phyloP scores from a whole-genome alignment of 2,113 vertebrate species.

The Buteo buteo region DNA sequence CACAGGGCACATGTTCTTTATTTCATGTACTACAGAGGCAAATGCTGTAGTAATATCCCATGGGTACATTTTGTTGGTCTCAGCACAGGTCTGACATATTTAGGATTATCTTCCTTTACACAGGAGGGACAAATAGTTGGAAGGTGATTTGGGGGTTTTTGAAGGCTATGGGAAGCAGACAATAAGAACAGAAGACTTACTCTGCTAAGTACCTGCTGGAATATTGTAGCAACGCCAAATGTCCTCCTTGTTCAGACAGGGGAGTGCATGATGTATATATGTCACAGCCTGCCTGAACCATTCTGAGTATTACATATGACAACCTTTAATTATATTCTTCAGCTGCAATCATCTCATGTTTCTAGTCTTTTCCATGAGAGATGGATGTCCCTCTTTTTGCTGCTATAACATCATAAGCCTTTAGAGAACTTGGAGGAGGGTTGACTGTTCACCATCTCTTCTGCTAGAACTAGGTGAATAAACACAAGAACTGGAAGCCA shows the following conservation, averaged over 20 bases:
- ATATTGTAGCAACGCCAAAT: background rate
- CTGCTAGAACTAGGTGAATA: background rate
- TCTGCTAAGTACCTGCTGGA: background rate
- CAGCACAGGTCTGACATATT: background rate
- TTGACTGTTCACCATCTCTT: background rate
- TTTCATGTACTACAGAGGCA: background rate
- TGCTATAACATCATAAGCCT: background rate
- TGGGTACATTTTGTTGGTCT: background rate
- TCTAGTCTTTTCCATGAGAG: background rate
- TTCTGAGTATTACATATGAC: background rate
- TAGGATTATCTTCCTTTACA: background rate
- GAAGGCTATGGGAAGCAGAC: background rate
- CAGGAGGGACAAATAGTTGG: background rate
- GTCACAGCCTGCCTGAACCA: background rate
- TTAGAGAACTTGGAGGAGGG: background rate
- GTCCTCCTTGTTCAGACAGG: background rate
- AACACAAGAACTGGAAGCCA: background rate
- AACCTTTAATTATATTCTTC: background rate
- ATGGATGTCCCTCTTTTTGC: background rate
- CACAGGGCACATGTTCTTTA: background rate
- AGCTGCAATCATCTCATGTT: background rate
- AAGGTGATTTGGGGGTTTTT: background rate
- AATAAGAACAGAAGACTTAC: background rate
- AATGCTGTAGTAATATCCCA: background rate
- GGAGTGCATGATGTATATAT: too few relatives aligned